A percentile compares a stretch with the other conserved stretches of the same genome.
These are phyloP conservation scores for Diglossa cyanea DNA, from an alignment of 2,797 vertebrate species.

Conservation along the genomic window DNA sequence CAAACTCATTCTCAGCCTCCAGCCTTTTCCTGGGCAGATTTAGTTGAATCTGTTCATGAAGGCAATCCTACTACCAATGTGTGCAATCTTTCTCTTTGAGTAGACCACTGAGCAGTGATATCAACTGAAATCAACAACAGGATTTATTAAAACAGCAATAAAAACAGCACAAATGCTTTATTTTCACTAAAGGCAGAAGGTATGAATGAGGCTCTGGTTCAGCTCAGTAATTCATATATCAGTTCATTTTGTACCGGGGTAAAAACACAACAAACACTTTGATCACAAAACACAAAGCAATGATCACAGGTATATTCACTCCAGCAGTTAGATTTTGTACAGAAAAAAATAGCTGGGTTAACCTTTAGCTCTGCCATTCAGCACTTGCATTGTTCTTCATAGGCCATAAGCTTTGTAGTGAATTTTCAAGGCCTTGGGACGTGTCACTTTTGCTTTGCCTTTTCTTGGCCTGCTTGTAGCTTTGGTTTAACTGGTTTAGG, in stretches of 20 bases:
- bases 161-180: neutral
- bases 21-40: neutral
- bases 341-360: neutral
- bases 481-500: neutral
- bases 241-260: rapidly evolving
- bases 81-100: neutral
- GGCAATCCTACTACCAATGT: neutral
- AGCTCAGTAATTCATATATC: neutral
- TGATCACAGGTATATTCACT: neutral
- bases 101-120: neutral
- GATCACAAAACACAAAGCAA: neutral
- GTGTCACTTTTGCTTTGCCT: neutral
- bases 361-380: neutral
- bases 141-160: neutral
- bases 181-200: neutral
- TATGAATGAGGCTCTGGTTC: neutral
- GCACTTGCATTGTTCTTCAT: neutral
- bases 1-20: neutral
- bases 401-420: neutral
- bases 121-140: neutral
- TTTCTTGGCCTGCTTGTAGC: neutral
- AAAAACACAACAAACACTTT: rapidly evolving
- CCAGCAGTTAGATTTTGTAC: neutral
- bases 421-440: neutral
- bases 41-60: neutral